Evolutionary conservation across 2,888 invertebrate genomes (phyloP).

Genomic region (Cheilosia impressa): DNA sequence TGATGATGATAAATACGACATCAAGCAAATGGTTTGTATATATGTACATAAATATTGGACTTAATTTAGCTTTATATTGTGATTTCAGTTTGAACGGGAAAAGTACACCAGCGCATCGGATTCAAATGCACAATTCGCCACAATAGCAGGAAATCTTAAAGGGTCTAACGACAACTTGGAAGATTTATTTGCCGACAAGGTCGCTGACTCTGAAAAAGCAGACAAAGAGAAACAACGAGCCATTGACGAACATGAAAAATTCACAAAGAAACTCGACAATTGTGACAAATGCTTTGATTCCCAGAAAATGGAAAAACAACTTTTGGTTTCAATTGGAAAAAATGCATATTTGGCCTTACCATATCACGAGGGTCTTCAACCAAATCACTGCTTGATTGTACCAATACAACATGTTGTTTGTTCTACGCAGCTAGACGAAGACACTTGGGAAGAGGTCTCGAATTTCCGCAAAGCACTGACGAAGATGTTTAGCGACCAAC

Average conservation of each 20-base stretch:
- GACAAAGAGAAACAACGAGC: conserved; percentile 87
- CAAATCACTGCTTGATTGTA: conserved; percentile 93
- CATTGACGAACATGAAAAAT: conserved; percentile 89
- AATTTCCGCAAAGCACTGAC: conserved; percentile 90
- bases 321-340: conserved; percentile 91
- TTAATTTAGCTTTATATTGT: neutral
- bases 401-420: conserved; percentile 92
- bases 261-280: conserved; percentile 89
- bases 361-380: conserved; percentile 90
- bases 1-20: conserved; percentile 94
- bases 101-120: conserved; percentile 92
- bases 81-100: conserved; percentile 89
- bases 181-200: conserved; percentile 92
- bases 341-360: conserved; percentile 95
- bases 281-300: conserved; percentile 94
- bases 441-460: conserved; percentile 95
- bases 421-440: conserved; percentile 94
- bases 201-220: conserved; percentile 87
- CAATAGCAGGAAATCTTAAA: conserved; percentile 88
- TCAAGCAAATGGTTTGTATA: conserved; percentile 90
- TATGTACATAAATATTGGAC: neutral
- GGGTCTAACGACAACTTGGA: conserved; percentile 90
- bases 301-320: conserved; percentile 91
- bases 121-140: conserved; percentile 91
- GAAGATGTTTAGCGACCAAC: conserved; percentile 89